phyloP scores from a whole-genome alignment of 2,888 invertebrate genomes.

The Tryphoninae sp. region DNA sequence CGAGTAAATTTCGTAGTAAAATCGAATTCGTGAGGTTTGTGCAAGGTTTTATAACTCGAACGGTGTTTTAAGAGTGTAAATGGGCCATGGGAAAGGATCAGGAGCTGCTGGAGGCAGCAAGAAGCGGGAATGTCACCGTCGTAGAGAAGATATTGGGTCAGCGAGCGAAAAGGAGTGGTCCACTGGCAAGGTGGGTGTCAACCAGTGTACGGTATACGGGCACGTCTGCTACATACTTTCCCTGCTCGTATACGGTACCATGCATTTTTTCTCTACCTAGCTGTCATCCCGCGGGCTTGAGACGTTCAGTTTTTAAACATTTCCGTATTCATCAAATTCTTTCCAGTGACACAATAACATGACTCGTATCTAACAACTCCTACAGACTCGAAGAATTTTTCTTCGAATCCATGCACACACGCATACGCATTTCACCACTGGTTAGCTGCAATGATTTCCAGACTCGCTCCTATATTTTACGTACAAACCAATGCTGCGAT shows the following conservation, averaged over 20 bases:
- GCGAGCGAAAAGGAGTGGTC: constrained; percentile 95
- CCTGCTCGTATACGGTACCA: neutral
- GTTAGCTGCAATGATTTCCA: constrained; percentile 37
- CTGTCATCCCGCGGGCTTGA: neutral
- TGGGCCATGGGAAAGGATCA: constrained; percentile 96
- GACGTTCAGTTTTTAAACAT: neutral
- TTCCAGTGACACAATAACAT: neutral
- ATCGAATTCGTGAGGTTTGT: constrained; percentile 68
- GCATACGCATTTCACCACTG: constrained; percentile 33
- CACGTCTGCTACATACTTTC: constrained; percentile 25
- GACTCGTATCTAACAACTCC: neutral
- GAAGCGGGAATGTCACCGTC: constrained; percentile 93
- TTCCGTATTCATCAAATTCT: neutral
- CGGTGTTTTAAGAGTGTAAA: constrained; percentile 77
- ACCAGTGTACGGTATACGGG: constrained; percentile 60
- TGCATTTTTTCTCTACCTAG: neutral
- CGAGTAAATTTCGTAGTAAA: constrained; percentile 81
- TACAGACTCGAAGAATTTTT: constrained; percentile 5
- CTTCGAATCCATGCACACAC: neutral
- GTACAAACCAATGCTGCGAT: neutral
- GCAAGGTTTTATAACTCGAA: constrained; percentile 63
- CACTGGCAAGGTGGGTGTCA: constrained; percentile 92
- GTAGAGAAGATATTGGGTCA: constrained; percentile 95
- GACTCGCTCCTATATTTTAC: neutral
- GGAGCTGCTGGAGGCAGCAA: constrained; percentile 96